phyloP scores from a whole-genome alignment of 2,888 invertebrate species.

The Morinoia aosen region DNA sequence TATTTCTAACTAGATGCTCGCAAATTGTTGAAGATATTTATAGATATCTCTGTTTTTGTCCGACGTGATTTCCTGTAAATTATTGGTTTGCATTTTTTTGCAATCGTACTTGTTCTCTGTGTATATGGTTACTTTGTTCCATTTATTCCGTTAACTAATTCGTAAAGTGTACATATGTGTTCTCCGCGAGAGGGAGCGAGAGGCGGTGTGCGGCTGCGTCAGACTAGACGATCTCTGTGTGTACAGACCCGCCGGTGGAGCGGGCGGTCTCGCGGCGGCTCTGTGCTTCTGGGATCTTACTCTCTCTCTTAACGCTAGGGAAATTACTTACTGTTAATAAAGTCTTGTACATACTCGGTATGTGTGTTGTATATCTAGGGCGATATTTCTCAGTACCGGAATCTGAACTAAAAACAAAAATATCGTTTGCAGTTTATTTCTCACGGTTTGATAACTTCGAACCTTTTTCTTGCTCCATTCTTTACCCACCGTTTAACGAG shows the following conservation, averaged over 20 bases:
- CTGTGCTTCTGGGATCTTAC: not conserved
- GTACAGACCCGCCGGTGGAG: not conserved
- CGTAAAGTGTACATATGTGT: slow-evolving; percentile 30
- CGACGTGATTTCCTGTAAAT: not conserved
- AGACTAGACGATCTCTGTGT: too few species aligned
- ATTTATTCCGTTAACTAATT: slow-evolving; percentile 29
- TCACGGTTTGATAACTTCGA: not conserved
- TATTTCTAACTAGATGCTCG: not conserved
- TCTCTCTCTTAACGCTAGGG: not conserved
- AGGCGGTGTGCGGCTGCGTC: not conserved
- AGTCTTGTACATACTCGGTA: not conserved
- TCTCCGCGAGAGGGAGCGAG: not conserved
- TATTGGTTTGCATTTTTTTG: not conserved
- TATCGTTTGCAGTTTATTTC: not conserved
- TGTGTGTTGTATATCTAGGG: not conserved
- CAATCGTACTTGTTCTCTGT: not conserved
- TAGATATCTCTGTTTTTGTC: not conserved
- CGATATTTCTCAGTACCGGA: not conserved
- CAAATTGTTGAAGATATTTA: not conserved
- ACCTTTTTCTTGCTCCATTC: not conserved
- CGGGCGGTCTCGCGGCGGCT: not conserved
- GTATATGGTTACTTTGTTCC: not conserved
- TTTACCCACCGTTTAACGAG: not conserved
- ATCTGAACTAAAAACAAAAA: not conserved
- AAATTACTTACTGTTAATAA: not conserved